Evolutionary conservation across 2,797 vertebrate species (phyloP), one percentile per base, ranked within the genome.

Genomic region (Heterohyrax brucei): DNA sequence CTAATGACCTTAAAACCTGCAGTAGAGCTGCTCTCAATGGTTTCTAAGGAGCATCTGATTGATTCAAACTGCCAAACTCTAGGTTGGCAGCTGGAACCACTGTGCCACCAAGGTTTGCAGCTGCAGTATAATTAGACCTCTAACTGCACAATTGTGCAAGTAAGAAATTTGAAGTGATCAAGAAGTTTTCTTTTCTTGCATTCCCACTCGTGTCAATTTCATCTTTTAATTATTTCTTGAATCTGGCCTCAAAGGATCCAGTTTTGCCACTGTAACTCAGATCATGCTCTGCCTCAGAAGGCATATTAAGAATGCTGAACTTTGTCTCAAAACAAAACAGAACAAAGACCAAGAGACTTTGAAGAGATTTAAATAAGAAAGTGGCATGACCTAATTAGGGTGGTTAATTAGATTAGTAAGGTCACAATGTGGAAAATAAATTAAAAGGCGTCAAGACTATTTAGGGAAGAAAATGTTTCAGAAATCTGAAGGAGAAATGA

Each of bases 321-420:
- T 85, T 91, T 94, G 61, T 50, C 28, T 76, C 70, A 44, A 64
- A 73, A 75, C 64, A 73, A 79, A 22, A 92, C 61, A 87, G 64
- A 56, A 16, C 53, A 56, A 56, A 56, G 18, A 56, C 53, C 13
- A 21, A 7, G 18, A 92, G 24, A 2, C n/a, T 70, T 7, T 89
- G 73, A 73, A 82, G 50, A 10, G 50, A 73, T 78, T 95, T 87
- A 93, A 92, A n/a, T 66, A 76, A 30, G 50, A 93, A 87, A 61
- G 8, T 33, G 44, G 39, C 33, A 7, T 82, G 56, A 82, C 30
- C 56, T 86, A 13, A 93, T 24, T 44, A 22, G 22, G 88, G 24
- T 86, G 83, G 95, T 59, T 87, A 30, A 87, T 86, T 86, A 50
- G 30, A 73, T 76, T 72, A 68, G 28, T n/a, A n/a, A 68, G 30